Evolutionary conservation across 1,140 invertebrate species (phyloP).

Genomic region (Archivesica marissinica): DNA sequence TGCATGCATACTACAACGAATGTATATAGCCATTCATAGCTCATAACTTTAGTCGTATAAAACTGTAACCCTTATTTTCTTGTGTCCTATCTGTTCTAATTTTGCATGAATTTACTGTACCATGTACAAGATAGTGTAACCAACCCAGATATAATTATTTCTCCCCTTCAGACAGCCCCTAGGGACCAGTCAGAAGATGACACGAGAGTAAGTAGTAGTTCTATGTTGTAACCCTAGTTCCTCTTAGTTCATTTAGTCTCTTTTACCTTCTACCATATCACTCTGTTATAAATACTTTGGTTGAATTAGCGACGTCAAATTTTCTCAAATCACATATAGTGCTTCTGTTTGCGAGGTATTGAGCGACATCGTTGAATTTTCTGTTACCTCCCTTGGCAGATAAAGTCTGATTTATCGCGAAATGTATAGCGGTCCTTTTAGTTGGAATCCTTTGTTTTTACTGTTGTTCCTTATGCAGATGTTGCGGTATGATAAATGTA

Average conservation of each 20-base stretch:
- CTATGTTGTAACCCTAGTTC: constrained; percentile 43
- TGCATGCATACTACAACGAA: constrained; percentile 12
- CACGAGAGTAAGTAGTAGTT: constrained; percentile 44
- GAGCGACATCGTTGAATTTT: too few relatives aligned
- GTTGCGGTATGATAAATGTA: too few relatives aligned
- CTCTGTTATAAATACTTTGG: neutral
- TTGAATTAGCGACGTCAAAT: too few relatives aligned
- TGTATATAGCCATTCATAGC: neutral
- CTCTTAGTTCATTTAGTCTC: constrained; percentile 8
- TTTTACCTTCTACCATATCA: neutral
- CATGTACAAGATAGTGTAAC: constrained; percentile 30
- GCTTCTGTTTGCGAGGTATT: too few relatives aligned
- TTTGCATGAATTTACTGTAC: neutral
- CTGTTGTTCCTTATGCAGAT: too few relatives aligned
- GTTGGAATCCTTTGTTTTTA: too few relatives aligned
- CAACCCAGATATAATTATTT: constrained; percentile 53
- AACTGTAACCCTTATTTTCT: neutral
- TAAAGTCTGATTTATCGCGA: too few relatives aligned
- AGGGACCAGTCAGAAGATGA: constrained; percentile 39
- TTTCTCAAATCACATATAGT: too few relatives aligned
- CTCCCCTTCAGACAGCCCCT: constrained; percentile 50
- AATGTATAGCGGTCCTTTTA: too few relatives aligned
- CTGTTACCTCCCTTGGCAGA: too few relatives aligned
- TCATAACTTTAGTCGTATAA: neutral
- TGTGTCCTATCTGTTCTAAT: neutral